phyloP scores from a whole-genome alignment of 2,888 invertebrate genomes.

The Eilema griseolum region DNA sequence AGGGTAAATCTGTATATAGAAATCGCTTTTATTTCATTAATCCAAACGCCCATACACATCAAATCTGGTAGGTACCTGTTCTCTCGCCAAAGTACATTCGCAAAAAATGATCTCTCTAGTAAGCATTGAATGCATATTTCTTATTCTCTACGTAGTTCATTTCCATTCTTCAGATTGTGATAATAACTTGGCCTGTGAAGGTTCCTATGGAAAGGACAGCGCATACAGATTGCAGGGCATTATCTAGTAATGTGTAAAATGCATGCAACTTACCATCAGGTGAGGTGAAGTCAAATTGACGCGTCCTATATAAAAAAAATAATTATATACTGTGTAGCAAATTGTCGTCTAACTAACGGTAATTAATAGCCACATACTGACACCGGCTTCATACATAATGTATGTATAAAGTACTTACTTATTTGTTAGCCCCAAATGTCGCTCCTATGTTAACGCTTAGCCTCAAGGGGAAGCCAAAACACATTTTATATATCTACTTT shows the following conservation, averaged over 20 bases:
- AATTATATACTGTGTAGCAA: neutral
- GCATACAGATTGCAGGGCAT: no score
- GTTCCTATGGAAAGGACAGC: no score
- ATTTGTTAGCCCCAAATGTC: slow-evolving; percentile 45
- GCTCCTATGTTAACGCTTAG: slow-evolving; percentile 48
- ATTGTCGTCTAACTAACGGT: neutral
- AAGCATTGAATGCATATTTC: no score
- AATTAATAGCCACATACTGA: neutral
- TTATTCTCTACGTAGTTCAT: no score
- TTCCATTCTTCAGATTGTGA: no score
- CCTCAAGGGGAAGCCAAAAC: slow-evolving; percentile 58
- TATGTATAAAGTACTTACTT: slow-evolving; percentile 23
- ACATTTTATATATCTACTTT: slow-evolving; percentile 51
- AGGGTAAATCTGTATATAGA: neutral
- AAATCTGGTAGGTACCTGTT: no score
- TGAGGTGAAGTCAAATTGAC: no score
- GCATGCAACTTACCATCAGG: no score
- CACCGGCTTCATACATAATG: neutral
- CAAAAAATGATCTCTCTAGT: no score
- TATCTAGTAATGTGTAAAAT: no score
- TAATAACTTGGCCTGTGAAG: neutral
- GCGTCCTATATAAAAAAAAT: no score
- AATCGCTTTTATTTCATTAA: neutral
- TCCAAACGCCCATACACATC: neutral
- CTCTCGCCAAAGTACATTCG: no score